These are phyloP conservation scores for Campopleginae sp. DNA, from an alignment of 2,888 invertebrate genomes.

Conservation along the genomic window DNA sequence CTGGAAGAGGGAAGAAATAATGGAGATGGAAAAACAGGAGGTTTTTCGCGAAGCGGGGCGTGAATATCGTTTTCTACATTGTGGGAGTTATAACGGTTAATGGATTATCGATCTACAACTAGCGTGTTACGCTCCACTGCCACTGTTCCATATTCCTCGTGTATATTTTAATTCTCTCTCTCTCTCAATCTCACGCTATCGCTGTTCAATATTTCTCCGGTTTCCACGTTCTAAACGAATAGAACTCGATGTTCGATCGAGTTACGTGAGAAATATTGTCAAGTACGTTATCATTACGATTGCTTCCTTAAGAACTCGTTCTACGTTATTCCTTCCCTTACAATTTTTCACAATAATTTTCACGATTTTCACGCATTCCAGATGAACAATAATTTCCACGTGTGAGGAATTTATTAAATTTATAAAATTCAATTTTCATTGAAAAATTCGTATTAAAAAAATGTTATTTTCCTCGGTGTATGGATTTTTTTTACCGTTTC, in stretches of 20 bases:
- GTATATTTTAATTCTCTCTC: neutral
- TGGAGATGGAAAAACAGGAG: slow-evolving; percentile 15
- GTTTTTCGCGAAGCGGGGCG: slow-evolving; percentile 29
- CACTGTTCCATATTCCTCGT: slow-evolving; percentile 48
- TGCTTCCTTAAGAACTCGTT: neutral
- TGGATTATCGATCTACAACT: slow-evolving; percentile 66
- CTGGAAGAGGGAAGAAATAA: neutral
- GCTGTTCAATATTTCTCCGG: slow-evolving; percentile 27
- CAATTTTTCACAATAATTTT: neutral
- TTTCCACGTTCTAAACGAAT: slow-evolving; percentile 7
- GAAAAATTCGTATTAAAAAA: no score
- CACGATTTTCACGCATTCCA: neutral
- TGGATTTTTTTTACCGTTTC: neutral
- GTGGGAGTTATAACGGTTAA: slow-evolving; percentile 60
- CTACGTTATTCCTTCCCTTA: neutral
- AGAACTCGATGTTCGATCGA: slow-evolving; percentile 25
- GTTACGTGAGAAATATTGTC: slow-evolving; percentile 25
- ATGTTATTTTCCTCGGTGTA: neutral
- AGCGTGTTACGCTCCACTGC: slow-evolving; percentile 48
- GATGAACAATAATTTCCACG: neutral
- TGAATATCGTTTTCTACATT: slow-evolving; percentile 48
- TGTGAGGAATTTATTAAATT: neutral
- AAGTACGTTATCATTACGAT: neutral
- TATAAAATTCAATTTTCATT: neutral
- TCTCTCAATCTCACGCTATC: neutral